phyloP scores from a whole-genome alignment of 1,140 invertebrate genomes.

The Zelostemma sp. region DNA sequence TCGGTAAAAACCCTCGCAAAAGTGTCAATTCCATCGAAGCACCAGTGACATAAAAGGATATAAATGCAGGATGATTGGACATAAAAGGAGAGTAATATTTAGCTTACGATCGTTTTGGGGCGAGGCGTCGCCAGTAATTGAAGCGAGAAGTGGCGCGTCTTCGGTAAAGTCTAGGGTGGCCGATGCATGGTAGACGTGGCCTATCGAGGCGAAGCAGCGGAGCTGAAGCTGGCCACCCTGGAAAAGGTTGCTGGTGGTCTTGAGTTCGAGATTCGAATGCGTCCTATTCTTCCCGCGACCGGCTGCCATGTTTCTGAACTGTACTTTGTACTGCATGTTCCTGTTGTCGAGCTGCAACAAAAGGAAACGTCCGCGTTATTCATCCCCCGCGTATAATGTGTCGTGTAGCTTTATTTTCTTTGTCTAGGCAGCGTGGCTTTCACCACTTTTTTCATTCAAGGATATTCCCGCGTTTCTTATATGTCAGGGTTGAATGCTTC shows the following conservation, averaged over 20 bases:
- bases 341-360: slow-evolving; percentile 51
- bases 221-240: slow-evolving; percentile 51
- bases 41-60: too few species aligned
- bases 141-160: slow-evolving; percentile 60
- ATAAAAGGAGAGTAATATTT: too few species aligned
- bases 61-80: too few species aligned
- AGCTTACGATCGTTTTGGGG: slow-evolving; percentile 63
- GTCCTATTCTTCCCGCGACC: slow-evolving; percentile 47
- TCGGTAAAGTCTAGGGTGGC: slow-evolving; percentile 58
- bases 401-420: slow-evolving; percentile 12
- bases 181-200: slow-evolving; percentile 58
- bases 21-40: too few species aligned
- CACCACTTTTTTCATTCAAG: slow-evolving; percentile 10
- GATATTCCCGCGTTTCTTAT: slow-evolving; percentile 22
- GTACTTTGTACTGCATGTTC: slow-evolving; percentile 44
- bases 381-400: slow-evolving; percentile 1
- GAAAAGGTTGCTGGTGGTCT: slow-evolving; percentile 58
- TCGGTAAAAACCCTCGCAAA: too few species aligned
- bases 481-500: slow-evolving; percentile 13
- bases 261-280: slow-evolving; percentile 56
- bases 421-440: not conserved
- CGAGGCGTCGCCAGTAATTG: slow-evolving; percentile 64
- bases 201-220: slow-evolving; percentile 61
- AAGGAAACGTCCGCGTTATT: slow-evolving; percentile 10
- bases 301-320: slow-evolving; percentile 20